Base-by-base conservation (phyloP, 2,888 invertebrate species). In the Meandrusa payeni region DNA sequence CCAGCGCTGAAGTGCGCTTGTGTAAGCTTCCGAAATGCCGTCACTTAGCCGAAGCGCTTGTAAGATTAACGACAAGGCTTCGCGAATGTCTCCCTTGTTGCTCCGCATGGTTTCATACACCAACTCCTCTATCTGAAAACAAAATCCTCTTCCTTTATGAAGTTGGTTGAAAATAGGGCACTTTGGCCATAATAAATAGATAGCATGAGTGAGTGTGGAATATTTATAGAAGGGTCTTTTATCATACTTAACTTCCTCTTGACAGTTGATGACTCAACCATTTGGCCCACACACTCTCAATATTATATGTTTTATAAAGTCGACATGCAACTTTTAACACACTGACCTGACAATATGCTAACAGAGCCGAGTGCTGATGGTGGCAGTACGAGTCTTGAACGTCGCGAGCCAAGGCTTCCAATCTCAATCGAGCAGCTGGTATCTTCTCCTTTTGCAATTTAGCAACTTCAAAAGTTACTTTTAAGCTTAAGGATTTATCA, bases 361-460 rank as follows among this genome's bases (percentile, higher is more conserved):
- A 57, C 19, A 83, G 44, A 0, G 79, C 79, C 0, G 69, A 62
- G 52, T 83, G 80, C 45, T 81, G 80, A 47, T 86, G 70, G 54
- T 82, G 80, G 34, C 83, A 83, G 47, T 80, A 86, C 0, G 79
- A 76, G 11, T 85, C 80, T 53, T 80, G 77, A 0, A 81, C 64
- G 42, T 85, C 79, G 19, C 65, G 61, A 27, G 79, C 46, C 5
- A 86, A 47, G 0, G 61, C 59, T 40, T 83, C 75, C n/a, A 85
- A 48, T 28, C 63, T 63, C 59, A 86, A 51, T 36, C 67, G 68
- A 0, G 81, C 80, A 0, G 67, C 59, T 0, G 83, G 82, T 10
- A 86, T 41, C 43, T 55, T 74, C 9, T 76, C 76, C 32, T 65
- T 75, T 37, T 66, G 36, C 32, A 86, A 47, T 47, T 69, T 62